Conservation (phyloP, 1,140 invertebrate genomes). For the Meloidogyne chitwoodi region DNA sequence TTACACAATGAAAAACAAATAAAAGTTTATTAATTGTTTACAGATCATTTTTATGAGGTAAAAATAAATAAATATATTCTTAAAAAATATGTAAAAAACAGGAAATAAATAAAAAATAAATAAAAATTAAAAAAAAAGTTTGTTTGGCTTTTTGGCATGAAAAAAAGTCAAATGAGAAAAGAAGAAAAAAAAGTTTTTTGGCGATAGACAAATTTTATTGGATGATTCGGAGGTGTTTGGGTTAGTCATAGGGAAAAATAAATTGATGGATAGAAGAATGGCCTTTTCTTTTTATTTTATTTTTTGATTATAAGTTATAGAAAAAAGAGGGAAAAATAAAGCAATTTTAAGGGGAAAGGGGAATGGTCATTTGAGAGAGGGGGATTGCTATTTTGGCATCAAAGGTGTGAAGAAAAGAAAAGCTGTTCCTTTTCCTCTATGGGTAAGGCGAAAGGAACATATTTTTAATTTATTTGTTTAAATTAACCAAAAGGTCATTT, state of each 20-base stretch:
- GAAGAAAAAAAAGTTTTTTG: not conserved
- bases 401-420: not conserved
- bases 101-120: not conserved
- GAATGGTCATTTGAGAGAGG: not conserved
- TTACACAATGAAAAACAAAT: too few species aligned
- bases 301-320: not conserved
- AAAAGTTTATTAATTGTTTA: too few species aligned
- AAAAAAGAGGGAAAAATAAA: not conserved
- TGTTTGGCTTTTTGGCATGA: not conserved
- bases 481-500: not conserved
- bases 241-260: not conserved
- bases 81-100: not conserved
- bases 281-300: not conserved
- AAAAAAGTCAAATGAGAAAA: not conserved
- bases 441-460: not conserved
- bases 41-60: not conserved
- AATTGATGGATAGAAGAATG: not conserved
- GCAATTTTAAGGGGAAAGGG: not conserved
- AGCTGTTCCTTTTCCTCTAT: not conserved
- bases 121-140: not conserved
- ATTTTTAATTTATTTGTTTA: not conserved
- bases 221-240: not conserved
- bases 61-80: not conserved
- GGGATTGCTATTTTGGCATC: not conserved
- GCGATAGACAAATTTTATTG: not conserved